These are phyloP conservation scores for Metacarcinus magister DNA, from an alignment of 2,888 invertebrate species.

Conservation along the genomic window DNA sequence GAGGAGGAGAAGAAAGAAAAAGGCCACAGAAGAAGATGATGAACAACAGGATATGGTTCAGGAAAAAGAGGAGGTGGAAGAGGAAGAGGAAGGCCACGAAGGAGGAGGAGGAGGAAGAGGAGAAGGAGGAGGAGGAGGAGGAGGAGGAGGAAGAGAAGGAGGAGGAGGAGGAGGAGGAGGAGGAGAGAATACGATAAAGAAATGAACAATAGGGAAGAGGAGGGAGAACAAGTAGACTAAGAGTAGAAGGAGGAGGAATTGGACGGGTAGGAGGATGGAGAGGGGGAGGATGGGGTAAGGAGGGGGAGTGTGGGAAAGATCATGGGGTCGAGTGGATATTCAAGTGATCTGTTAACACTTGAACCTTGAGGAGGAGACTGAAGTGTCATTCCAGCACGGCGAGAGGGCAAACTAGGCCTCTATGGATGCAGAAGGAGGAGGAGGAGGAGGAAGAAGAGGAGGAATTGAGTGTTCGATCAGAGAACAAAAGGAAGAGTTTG, in stretches of 20 bases:
- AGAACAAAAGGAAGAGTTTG: neutral
- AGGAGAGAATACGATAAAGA: no score
- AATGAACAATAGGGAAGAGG: neutral
- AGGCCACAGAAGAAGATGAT: no score
- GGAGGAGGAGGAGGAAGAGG: no score
- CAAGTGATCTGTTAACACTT: constrained; percentile 39
- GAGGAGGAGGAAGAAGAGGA: neutral
- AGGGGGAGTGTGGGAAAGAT: neutral
- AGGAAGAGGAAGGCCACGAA: no score
- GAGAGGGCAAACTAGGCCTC: constrained; percentile 45
- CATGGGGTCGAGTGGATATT: neutral
- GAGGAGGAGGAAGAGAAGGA: neutral
- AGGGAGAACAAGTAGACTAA: neutral
- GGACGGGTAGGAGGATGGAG: neutral
- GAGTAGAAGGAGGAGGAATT: neutral
- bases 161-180: no score
- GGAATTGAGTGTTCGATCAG: neutral
- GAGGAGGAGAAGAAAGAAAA: neutral
- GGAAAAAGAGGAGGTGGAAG: no score
- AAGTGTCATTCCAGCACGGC: neutral
- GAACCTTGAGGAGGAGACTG: neutral
- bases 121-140: neutral
- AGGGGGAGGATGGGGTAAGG: neutral
- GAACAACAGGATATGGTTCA: no score
- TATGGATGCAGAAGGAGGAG: neutral